These are phyloP conservation scores for Gastrophryne carolinensis DNA, from an alignment of 2,797 vertebrate genomes.

Conservation along the genomic window DNA sequence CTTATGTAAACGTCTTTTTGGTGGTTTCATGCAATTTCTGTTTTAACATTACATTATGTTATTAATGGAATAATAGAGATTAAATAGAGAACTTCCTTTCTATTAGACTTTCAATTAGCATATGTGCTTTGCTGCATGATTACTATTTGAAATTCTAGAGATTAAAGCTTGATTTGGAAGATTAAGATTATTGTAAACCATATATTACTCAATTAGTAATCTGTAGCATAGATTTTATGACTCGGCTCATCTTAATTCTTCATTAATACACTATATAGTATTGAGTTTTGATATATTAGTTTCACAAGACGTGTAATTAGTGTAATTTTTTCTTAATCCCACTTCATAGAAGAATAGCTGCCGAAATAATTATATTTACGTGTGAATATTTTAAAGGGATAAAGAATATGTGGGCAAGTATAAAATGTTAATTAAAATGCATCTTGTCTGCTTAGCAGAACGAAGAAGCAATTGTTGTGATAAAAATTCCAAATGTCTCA, in stretches of 20 bases:
- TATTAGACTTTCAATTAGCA: not conserved
- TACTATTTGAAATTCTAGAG: not conserved
- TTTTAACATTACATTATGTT: not conserved
- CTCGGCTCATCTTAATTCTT: constrained; percentile 1
- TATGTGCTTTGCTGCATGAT: not conserved
- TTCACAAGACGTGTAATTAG: constrained; percentile 25
- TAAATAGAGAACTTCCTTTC: not conserved
- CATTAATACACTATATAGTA: constrained; percentile 8
- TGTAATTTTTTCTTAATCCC: constrained; percentile 22
- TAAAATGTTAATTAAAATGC: constrained; percentile 44
- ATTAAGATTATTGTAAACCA: constrained; percentile 4
- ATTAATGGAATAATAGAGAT: too few species aligned
- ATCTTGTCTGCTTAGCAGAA: constrained; percentile 20
- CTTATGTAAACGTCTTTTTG: not conserved
- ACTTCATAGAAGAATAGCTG: constrained; percentile 22
- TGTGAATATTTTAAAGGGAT: constrained; percentile 27
- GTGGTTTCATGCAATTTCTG: not conserved
- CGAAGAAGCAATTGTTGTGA: constrained; percentile 34
- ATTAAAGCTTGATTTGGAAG: constrained; percentile 30
- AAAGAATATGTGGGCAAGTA: constrained; percentile 13
- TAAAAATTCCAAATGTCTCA: constrained; percentile 29
- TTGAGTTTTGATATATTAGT: constrained; percentile 24
- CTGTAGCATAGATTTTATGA: not conserved
- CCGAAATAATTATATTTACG: constrained; percentile 37
- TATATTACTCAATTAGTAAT: constrained; percentile 22